A percentile compares a stretch with the other conserved stretches of the same genome.
phyloP scores from a whole-genome alignment of 2,888 invertebrate species.

The Chirona hameri region DNA sequence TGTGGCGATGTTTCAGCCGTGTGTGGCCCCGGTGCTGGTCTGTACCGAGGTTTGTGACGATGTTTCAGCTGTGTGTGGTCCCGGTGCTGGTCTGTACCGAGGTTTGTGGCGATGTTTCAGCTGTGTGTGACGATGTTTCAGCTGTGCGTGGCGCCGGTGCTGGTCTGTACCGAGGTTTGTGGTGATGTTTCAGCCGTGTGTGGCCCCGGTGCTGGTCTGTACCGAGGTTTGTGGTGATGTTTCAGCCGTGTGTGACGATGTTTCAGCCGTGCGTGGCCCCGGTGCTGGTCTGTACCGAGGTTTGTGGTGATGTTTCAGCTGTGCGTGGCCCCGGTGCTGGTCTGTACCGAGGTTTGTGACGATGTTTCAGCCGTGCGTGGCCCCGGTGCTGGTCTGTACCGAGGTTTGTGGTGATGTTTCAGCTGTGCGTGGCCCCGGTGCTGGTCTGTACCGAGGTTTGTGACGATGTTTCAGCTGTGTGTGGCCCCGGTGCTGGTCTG shows the following conservation, averaged over 20 bases:
- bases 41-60: not conserved
- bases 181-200: not conserved
- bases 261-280: constrained; percentile 73
- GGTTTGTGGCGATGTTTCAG: no score
- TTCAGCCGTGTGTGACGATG: not conserved
- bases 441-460: constrained; percentile 75
- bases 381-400: no score
- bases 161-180: not conserved
- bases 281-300: constrained; percentile 75
- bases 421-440: constrained; percentile 78
- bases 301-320: constrained; percentile 48
- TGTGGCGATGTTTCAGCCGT: not conserved
- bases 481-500: not conserved
- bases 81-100: constrained; percentile 79
- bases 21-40: not conserved
- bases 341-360: not conserved
- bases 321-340: not conserved
- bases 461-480: no score
- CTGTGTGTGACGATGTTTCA: no score
- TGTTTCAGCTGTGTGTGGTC: constrained; percentile 67
- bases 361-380: not conserved
- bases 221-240: no score
- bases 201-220: not conserved
- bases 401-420: constrained; percentile 41
- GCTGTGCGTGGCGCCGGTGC: no score